Conservation (phyloP, 92 coral and sea anemone genomes). For the Umimayanthus chanpuru region DNA sequence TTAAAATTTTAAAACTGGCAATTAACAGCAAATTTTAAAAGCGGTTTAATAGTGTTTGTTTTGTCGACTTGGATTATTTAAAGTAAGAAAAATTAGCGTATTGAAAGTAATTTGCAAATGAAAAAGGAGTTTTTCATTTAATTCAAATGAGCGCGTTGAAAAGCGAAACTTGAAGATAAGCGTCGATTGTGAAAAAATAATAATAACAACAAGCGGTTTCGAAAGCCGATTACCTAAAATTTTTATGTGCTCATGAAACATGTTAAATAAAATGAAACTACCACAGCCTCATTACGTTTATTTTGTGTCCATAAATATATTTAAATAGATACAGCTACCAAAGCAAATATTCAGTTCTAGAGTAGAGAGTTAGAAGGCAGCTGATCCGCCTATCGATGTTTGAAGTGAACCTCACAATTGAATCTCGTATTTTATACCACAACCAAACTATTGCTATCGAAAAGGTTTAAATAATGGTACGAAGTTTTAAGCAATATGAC, state of each 20-base stretch:
- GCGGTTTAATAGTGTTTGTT: neutral
- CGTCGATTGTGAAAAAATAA: neutral
- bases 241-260: neutral
- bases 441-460: neutral
- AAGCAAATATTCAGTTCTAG: neutral
- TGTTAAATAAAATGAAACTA: neutral
- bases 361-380: neutral
- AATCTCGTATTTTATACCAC: neutral
- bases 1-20: neutral
- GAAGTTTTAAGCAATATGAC: neutral
- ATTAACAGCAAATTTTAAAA: neutral
- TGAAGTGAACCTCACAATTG: neutral
- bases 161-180: neutral
- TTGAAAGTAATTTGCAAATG: slow-evolving; percentile 1
- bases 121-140: neutral
- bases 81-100: neutral
- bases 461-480: neutral
- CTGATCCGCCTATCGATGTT: neutral
- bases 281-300: neutral
- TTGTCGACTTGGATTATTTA: neutral
- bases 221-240: too few relatives aligned
- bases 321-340: neutral
- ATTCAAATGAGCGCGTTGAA: neutral
- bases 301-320: neutral
- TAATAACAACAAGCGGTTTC: neutral